Evolutionary conservation across 2,797 vertebrate genomes (phyloP), one percentile per base, ranked within the genome.

Genomic region (Gobionotothen gibberifrons): DNA sequence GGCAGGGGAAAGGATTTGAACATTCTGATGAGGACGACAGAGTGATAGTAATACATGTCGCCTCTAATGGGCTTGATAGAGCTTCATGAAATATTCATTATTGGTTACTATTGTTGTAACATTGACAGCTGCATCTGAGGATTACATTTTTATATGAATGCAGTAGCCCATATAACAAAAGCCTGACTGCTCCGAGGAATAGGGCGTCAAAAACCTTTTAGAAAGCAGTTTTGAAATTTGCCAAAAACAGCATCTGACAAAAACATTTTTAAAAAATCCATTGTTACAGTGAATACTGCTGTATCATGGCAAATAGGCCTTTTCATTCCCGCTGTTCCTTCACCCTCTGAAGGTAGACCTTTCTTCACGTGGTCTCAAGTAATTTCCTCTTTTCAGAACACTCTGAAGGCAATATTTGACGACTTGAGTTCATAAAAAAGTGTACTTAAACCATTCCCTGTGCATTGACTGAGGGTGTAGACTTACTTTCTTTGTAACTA

Each of bases 31-130:
- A 84, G 69, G 72, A 84, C 78, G 84, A 90, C 81, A 81, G 86
- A 90, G 78, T 81, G 82, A 88, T 84, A 59, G 75, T 78, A 83
- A 83, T 69, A 74, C 82, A 74, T 51, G 81, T 51, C 78, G 75
- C 52, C 55, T 85, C 74, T 84, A 82, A 87, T 87, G 78, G 82
- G 71, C 66, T 78, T 78, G 83, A 84, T 83, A 53, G 70, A 54
- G 78, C 78, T 79, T 85, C 69, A 85, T 92, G 83, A 92, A 93
- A 93, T 90, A 91, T 91, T 89, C 69, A 90, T 90, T 78, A 85
- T 78, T 70, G 47, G 65, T 85, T 76, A 77, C 85, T 72, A 81
- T 79, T 81, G 60, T 84, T 79, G 58, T 75, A 79, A 76, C 79
- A 69, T 62, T 77, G 67, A 65, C 73, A 72, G 72, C 73, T 68